Percentiles rank a stretch among this genome's conserved stretches.
These are phyloP conservation scores for Pogona vitticeps DNA, from an alignment of 2,113 vertebrate genomes.

Conservation along the genomic window DNA sequence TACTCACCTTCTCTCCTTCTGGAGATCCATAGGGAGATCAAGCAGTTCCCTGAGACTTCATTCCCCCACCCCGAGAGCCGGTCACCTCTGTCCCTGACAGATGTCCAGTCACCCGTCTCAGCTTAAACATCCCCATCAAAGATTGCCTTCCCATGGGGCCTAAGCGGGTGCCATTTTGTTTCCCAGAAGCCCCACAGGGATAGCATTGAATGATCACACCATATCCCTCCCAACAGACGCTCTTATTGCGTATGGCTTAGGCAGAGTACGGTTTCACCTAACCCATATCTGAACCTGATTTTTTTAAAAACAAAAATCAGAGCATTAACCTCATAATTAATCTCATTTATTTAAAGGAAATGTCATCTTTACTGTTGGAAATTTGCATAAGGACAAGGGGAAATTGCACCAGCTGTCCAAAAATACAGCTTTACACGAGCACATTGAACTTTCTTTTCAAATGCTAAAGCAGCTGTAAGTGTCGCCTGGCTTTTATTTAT, in stretches of 20 bases:
- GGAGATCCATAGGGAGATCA: too few species aligned
- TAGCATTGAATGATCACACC: neutral
- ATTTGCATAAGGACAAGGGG: neutral
- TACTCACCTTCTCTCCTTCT: too few species aligned
- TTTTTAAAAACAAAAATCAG: neutral
- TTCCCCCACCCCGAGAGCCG: too few species aligned
- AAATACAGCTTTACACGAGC: neutral
- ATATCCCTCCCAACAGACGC: neutral
- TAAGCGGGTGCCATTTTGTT: too few species aligned
- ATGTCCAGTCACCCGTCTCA: too few species aligned
- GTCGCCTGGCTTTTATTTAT: neutral
- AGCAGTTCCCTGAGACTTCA: too few species aligned
- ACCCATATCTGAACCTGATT: neutral
- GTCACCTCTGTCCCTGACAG: too few species aligned
- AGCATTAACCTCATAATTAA: neutral
- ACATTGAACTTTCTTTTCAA: slow-evolving; percentile 10
- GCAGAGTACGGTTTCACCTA: neutral
- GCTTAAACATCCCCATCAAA: too few species aligned
- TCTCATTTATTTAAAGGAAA: neutral
- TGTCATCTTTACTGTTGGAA: neutral
- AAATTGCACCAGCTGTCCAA: neutral
- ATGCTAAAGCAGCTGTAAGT: neutral
- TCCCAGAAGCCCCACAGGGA: too few species aligned
- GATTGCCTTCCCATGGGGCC: too few species aligned
- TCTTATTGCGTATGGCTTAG: neutral